A percentile compares a stretch with the other conserved stretches of the same genome.
Conservation (phyloP, 2,888 invertebrate genomes). For the Eupithecia vulgata region DNA sequence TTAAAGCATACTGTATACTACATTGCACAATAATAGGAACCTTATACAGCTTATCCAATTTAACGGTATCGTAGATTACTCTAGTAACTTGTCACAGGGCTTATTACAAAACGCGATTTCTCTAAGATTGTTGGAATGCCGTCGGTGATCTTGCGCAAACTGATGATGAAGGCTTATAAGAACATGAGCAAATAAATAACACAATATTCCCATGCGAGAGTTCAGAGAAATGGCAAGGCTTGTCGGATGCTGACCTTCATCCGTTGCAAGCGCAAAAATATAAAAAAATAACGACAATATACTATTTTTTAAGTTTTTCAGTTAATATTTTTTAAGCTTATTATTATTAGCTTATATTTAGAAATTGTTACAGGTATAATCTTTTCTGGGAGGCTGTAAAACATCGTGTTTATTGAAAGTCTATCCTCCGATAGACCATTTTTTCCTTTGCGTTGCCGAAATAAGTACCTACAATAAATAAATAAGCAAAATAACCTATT, state of each 20-base stretch:
- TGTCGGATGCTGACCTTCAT: slow-evolving; percentile 5
- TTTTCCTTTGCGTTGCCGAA: too few relatives aligned
- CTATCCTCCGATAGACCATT: too few relatives aligned
- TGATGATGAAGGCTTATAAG: slow-evolving; percentile 11
- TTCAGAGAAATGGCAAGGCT: slow-evolving; percentile 11
- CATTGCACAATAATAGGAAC: not conserved
- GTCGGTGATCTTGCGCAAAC: slow-evolving; percentile 20
- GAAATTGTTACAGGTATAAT: too few relatives aligned
- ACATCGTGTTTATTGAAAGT: too few relatives aligned
- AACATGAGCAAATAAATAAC: slow-evolving; percentile 11
- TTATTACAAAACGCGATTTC: slow-evolving; percentile 33
- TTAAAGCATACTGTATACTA: not conserved
- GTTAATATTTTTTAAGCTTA: not conserved
- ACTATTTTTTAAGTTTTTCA: too few relatives aligned
- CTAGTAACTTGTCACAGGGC: slow-evolving; percentile 23
- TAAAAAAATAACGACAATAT: too few relatives aligned
- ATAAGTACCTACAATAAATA: too few relatives aligned
- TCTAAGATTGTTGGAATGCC: slow-evolving; percentile 28
- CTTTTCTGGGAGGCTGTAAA: too few relatives aligned
- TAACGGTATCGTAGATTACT: slow-evolving; percentile 6
- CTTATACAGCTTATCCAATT: not conserved
- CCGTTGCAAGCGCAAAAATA: not conserved
- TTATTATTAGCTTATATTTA: not conserved
- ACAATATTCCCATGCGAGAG: not conserved
- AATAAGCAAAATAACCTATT: too few relatives aligned